These are phyloP conservation scores for Pelodiscus sinensis DNA, from an alignment of 2,113 vertebrate genomes.

Conservation along the genomic window DNA sequence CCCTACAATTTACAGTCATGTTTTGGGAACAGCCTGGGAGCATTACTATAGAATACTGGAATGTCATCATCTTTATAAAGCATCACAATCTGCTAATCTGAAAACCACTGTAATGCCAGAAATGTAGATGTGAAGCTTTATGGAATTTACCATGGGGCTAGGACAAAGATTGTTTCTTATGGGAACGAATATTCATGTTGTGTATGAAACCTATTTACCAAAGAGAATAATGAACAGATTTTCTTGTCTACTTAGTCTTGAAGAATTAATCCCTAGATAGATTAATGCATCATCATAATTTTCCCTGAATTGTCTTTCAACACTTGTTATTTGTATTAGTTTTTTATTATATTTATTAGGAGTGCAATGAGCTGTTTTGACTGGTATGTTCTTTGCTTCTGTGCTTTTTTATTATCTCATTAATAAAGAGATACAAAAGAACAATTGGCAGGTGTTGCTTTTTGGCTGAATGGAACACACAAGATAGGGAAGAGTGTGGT, in stretches of 20 bases:
- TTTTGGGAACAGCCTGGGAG: conserved; percentile 59
- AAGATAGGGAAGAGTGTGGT: not conserved
- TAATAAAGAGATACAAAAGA: conserved; percentile 3
- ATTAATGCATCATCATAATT: conserved; percentile 31
- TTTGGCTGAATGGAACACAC: conserved; percentile 37
- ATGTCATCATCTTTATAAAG: conserved; percentile 42
- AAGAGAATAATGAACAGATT: conserved; percentile 40
- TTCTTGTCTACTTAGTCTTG: conserved; percentile 16
- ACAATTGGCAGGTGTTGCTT: conserved; percentile 28
- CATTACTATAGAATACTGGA: conserved; percentile 55
- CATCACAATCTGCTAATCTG: conserved; percentile 74
- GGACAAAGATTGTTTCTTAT: conserved; percentile 22
- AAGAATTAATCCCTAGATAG: not conserved
- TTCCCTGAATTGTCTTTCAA: not conserved
- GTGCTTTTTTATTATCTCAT: not conserved
- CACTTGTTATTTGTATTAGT: conserved; percentile 52
- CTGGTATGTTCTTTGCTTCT: not conserved
- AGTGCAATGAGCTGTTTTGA: not conserved
- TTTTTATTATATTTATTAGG: not conserved
- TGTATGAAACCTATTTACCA: conserved; percentile 45
- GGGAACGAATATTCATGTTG: conserved; percentile 45
- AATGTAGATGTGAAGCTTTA: conserved; percentile 65
- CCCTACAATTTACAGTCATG: not conserved
- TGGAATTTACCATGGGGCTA: conserved; percentile 48
- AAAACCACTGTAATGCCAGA: conserved; percentile 71